A percentile compares a stretch with the other conserved stretches of the same genome.
Evolutionary conservation across 2,797 vertebrate species (phyloP).

Genomic region (Spinibarbus caldwelli): DNA sequence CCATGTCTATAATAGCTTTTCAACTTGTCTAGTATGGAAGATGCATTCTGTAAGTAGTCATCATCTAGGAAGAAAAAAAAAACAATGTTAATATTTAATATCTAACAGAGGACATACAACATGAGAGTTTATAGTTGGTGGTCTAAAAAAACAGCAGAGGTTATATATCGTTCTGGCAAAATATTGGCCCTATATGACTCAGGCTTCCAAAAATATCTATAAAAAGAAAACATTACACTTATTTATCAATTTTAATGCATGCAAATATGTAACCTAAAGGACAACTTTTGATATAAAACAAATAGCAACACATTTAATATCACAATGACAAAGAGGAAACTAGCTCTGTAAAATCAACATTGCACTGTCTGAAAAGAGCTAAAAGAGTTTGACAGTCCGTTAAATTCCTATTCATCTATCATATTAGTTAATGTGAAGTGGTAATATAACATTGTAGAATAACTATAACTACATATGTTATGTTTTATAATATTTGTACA

Average conservation of each 20-base stretch:
- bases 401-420: neutral
- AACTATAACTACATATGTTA: neutral
- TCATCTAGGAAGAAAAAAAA: slow-evolving; percentile 77
- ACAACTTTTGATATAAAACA: neutral
- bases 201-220: neutral
- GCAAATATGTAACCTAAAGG: neutral
- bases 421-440: neutral
- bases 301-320: neutral
- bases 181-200: neutral
- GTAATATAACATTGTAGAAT: neutral
- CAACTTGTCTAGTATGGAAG: slow-evolving; percentile 86
- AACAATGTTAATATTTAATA: neutral
- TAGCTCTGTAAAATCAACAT: neutral
- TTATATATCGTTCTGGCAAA: neutral
- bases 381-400: neutral
- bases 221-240: neutral
- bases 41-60: slow-evolving; percentile 90
- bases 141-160: neutral
- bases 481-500: neutral
- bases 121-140: neutral
- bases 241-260: neutral
- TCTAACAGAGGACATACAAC: neutral
- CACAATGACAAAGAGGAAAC: neutral
- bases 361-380: neutral
- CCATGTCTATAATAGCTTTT: slow-evolving; percentile 84